Percentiles rank a stretch among this genome's conserved stretches.
These are phyloP conservation scores for Catharus bicknelli DNA, from an alignment of 2,113 vertebrate genomes.

Conservation along the genomic window DNA sequence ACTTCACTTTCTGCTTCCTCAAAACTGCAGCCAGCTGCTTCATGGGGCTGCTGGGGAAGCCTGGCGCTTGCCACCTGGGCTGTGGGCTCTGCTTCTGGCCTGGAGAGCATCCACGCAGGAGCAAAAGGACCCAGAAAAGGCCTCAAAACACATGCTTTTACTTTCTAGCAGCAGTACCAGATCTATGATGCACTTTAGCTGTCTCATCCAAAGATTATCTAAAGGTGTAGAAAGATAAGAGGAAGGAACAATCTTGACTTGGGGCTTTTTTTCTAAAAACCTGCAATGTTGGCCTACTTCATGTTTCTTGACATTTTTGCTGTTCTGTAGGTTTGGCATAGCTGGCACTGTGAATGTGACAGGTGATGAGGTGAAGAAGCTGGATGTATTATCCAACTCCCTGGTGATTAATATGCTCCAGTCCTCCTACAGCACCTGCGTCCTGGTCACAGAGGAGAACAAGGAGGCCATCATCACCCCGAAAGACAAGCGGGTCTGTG, in stretches of 20 bases:
- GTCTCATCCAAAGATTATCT: not conserved
- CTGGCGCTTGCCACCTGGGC: not conserved
- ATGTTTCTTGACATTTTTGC: not conserved
- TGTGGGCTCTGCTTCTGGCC: not conserved
- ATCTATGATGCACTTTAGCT: not conserved
- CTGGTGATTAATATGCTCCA: constrained; percentile 94
- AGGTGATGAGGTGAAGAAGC: constrained; percentile 93
- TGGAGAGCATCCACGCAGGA: not conserved
- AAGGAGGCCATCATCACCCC: constrained; percentile 84
- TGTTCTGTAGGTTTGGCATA: constrained; percentile 83
- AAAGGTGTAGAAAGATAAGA: not conserved
- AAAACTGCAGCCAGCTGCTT: not conserved
- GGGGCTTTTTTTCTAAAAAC: not conserved
- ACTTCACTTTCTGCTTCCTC: not conserved
- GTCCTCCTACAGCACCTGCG: constrained; percentile 90
- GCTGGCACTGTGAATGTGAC: constrained; percentile 92
- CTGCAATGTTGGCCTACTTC: not conserved
- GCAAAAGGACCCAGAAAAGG: not conserved
- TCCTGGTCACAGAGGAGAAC: constrained; percentile 92
- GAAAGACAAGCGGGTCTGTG: constrained; percentile 84
- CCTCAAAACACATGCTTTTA: rapidly evolving
- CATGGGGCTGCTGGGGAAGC: not conserved
- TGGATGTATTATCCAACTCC: constrained; percentile 91
- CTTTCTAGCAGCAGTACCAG: not conserved
- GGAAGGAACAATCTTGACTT: not conserved